phyloP scores from a whole-genome alignment of 2,113 vertebrate species.

The Petroica traversi region DNA sequence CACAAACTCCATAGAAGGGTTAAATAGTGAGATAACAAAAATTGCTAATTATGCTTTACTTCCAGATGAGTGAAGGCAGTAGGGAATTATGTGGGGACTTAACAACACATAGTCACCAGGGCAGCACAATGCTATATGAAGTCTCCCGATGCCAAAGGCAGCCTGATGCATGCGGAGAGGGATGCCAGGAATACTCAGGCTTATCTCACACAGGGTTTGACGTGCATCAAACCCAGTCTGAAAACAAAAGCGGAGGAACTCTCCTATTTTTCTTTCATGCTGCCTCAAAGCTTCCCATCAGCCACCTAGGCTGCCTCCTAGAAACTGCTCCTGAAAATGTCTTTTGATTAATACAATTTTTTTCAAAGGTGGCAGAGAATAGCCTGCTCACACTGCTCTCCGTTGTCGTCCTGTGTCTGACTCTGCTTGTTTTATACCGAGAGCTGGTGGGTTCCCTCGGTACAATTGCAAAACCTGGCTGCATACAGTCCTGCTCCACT shows the following conservation, averaged over 20 bases:
- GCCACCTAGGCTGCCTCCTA: not conserved
- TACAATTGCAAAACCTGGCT: not conserved
- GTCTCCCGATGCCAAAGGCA: not conserved
- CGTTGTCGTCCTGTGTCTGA: not conserved
- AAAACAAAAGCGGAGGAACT: not conserved
- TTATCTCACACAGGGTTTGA: not conserved
- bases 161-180: not conserved
- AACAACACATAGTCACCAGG: not conserved
- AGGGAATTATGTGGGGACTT: not conserved
- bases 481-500: not conserved
- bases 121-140: not conserved
- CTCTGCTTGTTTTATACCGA: not conserved
- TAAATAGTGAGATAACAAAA: constrained; percentile 2
- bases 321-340: not conserved
- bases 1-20: not conserved
- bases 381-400: not conserved
- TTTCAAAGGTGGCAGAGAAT: not conserved
- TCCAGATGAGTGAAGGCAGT: constrained; percentile 24
- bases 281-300: not conserved
- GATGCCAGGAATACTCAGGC: not conserved
- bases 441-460: not conserved
- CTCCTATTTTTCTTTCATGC: not conserved
- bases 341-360: not conserved
- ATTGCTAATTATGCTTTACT: constrained; percentile 29
- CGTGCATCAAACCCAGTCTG: not conserved